Evolutionary conservation across 1,140 invertebrate genomes (phyloP), one percentile per base, ranked within the genome.

Genomic region (Sesamia nonagrioides): DNA sequence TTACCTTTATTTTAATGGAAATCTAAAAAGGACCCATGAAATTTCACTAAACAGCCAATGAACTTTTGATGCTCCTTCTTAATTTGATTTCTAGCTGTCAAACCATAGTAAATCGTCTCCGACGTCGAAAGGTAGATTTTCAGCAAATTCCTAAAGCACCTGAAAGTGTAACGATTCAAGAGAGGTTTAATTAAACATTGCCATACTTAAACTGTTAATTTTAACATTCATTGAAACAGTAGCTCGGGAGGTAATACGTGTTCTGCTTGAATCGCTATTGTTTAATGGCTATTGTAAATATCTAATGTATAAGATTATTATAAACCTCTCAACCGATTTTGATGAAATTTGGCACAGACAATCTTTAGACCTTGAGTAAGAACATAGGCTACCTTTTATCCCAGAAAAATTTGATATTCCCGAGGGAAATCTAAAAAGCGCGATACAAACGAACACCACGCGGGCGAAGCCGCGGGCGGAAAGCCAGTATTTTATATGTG

Each of bases 121-220:
- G 37, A 2, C 21, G 13, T 11, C 45, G 48, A 33, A 17, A 33
- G 50, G 69, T n/a, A 50, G 35, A 37, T 40, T 56, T 73, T 37
- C 48, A 58, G 56, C 15, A 17, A 42, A 75, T 75, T 33, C 40
- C 21, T 27, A 42, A 75, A 75, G 35, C 72, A 75, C 72, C 58
- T 75, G 72, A 11, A 63, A 58, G 42, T 48, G 18, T 17, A 75
- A 48, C 72, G 45, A 72, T 54, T 52, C 52, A 52, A 52, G 37
- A 56, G 15, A 8, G 52, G n/a, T 86, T 86, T 86, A 86, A 84
- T 86, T 85, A 86, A 88, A 84, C 79, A 61, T 76, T 21, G 76
- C 63, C 84, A 85, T 81, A 68, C 63, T 68, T 68, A 84, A 81
- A 86, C 83, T 83, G 84, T 88, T 86, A 82, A 88, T 88, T 85